Base-by-base conservation (phyloP, 30 jellyfish, hydroid and myxozoan genomes). In the Chironex yamaguchii region DNA sequence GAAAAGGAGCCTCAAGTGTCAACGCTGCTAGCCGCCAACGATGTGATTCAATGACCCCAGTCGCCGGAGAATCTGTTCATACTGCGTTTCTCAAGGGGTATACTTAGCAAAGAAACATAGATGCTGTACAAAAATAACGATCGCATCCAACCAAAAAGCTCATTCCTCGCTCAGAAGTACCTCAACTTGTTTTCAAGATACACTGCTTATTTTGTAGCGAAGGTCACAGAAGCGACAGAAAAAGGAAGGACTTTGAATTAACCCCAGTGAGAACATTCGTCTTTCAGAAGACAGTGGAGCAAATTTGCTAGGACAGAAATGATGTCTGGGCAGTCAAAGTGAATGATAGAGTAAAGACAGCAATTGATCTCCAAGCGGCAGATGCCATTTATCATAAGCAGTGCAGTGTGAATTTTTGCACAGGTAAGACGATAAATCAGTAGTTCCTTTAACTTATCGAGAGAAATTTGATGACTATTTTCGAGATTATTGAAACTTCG, bases 311-410 rank as follows among this genome's bases (percentile, higher is more conserved):
- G 42, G 77, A 71, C 82, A 78, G 96, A 67, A 49, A 42, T 27
- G 92, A 65, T 63, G 87, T 33, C 68, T 87, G 92, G 88, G 88
- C 92, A 9, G 65, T 29, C 62, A 36, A 49, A 35, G 88, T 87
- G 3, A 65, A 77, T 29, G 87, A 76, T 36, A 66, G 82, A 63
- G 30, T 87, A 84, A 74, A 23, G 80, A 62, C 21, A 27, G 29
- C 75, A 22, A 71, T 29, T 33, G 88, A 62, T 70, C 67, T 85
- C 36, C 90, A 53, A 32, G 91, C 96, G 42, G 52, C 81, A 36
- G 91, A 75, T 67, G 96, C 86, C 30, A 12, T 77, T 36, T 87
- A 62, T 81, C 96, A 74, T 65, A 86, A 87, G 52, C 84, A 73
- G 64, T 77, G 92, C 88, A 76, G 65, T 51, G 85, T 85, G 82